Evolutionary conservation across 2,113 vertebrate species (phyloP).

Genomic region (Scomber scombrus): DNA sequence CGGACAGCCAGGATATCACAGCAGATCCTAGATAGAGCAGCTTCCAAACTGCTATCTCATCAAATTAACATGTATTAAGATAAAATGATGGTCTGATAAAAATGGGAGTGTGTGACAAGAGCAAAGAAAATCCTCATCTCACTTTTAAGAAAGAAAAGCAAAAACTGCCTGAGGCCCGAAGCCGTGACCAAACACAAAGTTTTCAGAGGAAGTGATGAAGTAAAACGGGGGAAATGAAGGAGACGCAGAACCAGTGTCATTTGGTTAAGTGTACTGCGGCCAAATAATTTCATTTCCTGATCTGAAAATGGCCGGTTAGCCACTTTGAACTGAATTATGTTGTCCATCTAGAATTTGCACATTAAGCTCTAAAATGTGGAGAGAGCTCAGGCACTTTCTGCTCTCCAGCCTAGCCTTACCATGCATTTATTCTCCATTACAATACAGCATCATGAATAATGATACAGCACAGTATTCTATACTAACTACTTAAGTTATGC

Average conservation of each 20-base stretch:
- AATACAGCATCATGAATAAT: constrained; percentile 50
- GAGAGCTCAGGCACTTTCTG: constrained; percentile 19
- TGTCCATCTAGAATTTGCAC: constrained; percentile 17
- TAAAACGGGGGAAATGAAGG: constrained; percentile 47
- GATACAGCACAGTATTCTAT: constrained; percentile 13
- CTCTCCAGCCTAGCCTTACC: constrained; percentile 39
- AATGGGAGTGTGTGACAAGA: constrained; percentile 59
- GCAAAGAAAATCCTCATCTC: constrained; percentile 61
- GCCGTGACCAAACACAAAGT: constrained; percentile 70
- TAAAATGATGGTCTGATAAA: constrained; percentile 81
- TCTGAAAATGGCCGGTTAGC: constrained; percentile 79
- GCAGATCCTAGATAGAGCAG: constrained; percentile 78
- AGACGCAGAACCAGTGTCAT: constrained; percentile 76
- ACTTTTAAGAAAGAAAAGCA: constrained; percentile 58
- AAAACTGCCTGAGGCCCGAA: constrained; percentile 63
- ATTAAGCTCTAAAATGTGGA: constrained; percentile 68
- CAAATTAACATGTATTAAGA: constrained; percentile 82
- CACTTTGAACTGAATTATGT: constrained; percentile 35
- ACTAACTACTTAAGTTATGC: constrained; percentile 30
- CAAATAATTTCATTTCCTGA: constrained; percentile 75
- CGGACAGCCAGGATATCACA: constrained; percentile 74
- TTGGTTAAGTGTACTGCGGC: constrained; percentile 53
- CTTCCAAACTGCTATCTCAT: constrained; percentile 76
- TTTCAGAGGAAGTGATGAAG: constrained; percentile 69
- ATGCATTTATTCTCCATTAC: constrained; percentile 54